phyloP scores from a whole-genome alignment of 2,113 vertebrate genomes.

The Oreochromis tanganicae region DNA sequence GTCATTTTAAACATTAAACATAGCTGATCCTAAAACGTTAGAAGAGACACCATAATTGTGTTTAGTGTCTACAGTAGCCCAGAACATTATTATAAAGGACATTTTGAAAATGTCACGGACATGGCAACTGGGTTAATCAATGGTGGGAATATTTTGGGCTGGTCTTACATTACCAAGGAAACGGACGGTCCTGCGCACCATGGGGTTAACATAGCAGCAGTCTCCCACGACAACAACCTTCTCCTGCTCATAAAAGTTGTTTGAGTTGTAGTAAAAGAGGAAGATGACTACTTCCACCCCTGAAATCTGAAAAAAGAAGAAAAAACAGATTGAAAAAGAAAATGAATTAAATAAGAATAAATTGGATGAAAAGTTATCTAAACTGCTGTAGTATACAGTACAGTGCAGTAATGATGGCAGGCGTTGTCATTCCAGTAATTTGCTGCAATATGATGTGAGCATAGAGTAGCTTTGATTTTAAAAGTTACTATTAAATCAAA shows the following conservation, averaged over 20 bases:
- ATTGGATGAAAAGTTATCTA: background rate
- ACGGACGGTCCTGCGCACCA: constrained; percentile 85
- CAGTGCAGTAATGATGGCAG: accelerated
- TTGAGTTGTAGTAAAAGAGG: constrained; percentile 83
- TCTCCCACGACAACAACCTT: constrained; percentile 86
- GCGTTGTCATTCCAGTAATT: background rate
- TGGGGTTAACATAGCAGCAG: constrained; percentile 89
- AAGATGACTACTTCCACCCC: constrained; percentile 84
- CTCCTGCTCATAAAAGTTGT: constrained; percentile 85
- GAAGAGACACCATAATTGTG: background rate
- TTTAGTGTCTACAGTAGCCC: background rate
- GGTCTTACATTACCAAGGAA: constrained; percentile 74
- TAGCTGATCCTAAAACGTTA: background rate
- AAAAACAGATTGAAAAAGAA: background rate
- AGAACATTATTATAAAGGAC: background rate
- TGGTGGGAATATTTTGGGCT: background rate
- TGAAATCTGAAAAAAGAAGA: constrained; percentile 73
- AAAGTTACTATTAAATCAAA: accelerated
- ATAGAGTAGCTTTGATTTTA: background rate
- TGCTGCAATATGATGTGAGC: background rate
- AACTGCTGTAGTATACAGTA: background rate
- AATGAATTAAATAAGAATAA: background rate
- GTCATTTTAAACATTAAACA: accelerated
- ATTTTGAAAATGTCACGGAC: background rate
- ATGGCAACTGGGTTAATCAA: background rate